Conservation (phyloP, 2,797 vertebrate species). For the Podarcis lilfordi region DNA sequence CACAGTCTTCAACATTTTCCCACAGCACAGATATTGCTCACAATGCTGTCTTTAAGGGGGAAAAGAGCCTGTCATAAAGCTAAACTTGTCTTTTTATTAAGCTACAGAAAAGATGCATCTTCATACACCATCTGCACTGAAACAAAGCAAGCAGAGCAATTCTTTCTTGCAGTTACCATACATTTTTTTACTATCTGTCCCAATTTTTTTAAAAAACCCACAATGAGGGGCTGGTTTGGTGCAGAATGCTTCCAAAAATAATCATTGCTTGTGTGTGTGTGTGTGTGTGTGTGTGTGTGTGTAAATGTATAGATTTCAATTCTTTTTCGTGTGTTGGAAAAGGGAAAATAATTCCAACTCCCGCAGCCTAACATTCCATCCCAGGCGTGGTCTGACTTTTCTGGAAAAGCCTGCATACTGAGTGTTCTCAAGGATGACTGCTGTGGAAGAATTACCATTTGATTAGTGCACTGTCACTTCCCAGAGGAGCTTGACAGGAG, state of each 20-base stretch:
- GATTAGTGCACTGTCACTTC: too few relatives aligned
- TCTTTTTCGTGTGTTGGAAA: neutral
- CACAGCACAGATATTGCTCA: neutral
- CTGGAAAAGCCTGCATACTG: neutral
- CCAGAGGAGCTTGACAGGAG: neutral
- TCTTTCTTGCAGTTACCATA: neutral
- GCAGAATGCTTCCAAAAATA: neutral
- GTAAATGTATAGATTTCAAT: neutral
- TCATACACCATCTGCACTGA: constrained; percentile 10
- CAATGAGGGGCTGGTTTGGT: neutral
- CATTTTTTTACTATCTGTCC: neutral
- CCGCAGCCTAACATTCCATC: neutral
- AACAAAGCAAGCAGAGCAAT: neutral
- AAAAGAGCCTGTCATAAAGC: constrained; percentile 7
- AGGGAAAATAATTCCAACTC: neutral
- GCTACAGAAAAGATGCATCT: constrained; percentile 10
- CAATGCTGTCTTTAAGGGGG: neutral
- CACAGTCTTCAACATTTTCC: constrained; percentile 3
- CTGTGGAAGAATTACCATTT: neutral
- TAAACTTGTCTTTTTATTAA: constrained; percentile 24
- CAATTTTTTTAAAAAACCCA: neutral
- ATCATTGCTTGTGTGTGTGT: neutral
- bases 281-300: too few relatives aligned
- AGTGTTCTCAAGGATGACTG: neutral
- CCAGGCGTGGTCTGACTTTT: neutral